These are phyloP conservation scores for Pseudomyrmex cubaensis DNA, from an alignment of 1,140 invertebrate genomes.

Conservation along the genomic window DNA sequence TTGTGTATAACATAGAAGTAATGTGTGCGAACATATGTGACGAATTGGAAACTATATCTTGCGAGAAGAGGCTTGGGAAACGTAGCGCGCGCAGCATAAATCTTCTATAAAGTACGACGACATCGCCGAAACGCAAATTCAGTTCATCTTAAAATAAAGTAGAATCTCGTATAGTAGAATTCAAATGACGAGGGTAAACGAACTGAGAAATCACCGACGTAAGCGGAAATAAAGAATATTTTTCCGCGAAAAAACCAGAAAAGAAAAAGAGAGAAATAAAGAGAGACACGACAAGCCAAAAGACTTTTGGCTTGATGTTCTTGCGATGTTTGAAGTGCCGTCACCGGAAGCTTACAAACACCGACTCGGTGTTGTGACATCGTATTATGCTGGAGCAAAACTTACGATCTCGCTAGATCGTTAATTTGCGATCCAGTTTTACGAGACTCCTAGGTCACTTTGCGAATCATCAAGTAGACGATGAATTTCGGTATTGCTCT, in stretches of 20 bases:
- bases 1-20: too few species aligned
- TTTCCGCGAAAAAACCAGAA: background rate
- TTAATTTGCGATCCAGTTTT: slow-evolving; percentile 81
- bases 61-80: background rate
- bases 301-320: slow-evolving; percentile 80
- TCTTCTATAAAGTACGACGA: slow-evolving; percentile 36
- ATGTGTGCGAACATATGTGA: too few species aligned
- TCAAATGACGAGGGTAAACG: slow-evolving; percentile 59
- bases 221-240: slow-evolving; percentile 23
- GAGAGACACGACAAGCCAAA: slow-evolving; percentile 29
- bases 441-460: slow-evolving; percentile 60
- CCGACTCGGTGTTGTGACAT: slow-evolving; percentile 84
- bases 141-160: slow-evolving; percentile 50
- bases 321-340: slow-evolving; percentile 85
- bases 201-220: slow-evolving; percentile 31
- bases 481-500: background rate
- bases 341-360: slow-evolving; percentile 85
- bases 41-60: background rate
- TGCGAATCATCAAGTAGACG: slow-evolving; percentile 3
- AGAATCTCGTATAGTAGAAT: slow-evolving; percentile 21
- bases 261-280: background rate
- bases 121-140: slow-evolving; percentile 37
- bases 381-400: slow-evolving; percentile 84
- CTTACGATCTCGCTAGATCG: slow-evolving; percentile 83
- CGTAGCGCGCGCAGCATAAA: slow-evolving; percentile 1